A percentile compares a stretch with the other conserved stretches of the same genome.
Conservation (phyloP, 1,140 invertebrate species). For the Bombus haemorrhoidalis region DNA sequence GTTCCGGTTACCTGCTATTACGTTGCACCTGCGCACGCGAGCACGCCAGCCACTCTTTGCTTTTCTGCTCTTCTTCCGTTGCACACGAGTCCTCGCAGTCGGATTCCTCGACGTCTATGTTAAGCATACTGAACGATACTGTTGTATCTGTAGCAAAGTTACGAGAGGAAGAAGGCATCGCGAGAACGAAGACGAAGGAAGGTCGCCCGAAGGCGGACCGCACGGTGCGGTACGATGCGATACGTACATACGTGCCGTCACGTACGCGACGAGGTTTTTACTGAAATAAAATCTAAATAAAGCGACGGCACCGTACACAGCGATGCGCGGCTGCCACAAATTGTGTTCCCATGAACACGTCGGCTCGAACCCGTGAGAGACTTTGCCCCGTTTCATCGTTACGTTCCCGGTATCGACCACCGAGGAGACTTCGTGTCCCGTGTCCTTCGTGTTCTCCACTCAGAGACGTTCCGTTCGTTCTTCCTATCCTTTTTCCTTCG, state of each 20-base stretch:
- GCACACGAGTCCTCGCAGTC: background rate
- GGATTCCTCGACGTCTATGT: background rate
- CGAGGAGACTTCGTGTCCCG: no score
- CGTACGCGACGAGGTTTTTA: constrained; percentile 74
- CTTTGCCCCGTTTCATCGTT: constrained; percentile 31
- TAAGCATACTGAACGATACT: background rate
- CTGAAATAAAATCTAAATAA: constrained; percentile 77
- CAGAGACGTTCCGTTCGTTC: background rate
- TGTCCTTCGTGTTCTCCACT: no score
- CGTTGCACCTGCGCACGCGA: constrained; percentile 44
- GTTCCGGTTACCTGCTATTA: constrained; percentile 9
- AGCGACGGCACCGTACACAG: constrained; percentile 53
- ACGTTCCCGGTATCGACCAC: constrained; percentile 29
- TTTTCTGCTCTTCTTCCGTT: background rate
- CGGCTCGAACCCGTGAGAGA: constrained; percentile 53
- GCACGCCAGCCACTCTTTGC: background rate
- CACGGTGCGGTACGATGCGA: constrained; percentile 25
- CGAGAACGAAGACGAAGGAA: constrained; percentile 26
- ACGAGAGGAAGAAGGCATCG: background rate
- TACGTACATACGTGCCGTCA: constrained; percentile 71
- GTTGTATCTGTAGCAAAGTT: background rate
- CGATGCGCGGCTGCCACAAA: constrained; percentile 54
- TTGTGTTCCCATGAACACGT: constrained; percentile 65
- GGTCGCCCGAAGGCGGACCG: constrained; percentile 27
- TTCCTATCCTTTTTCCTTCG: accelerated